Percentiles rank a stretch among this genome's conserved stretches.
These are phyloP conservation scores for Uloborus plumipes DNA, from an alignment of 2,888 invertebrate genomes.

Conservation along the genomic window DNA sequence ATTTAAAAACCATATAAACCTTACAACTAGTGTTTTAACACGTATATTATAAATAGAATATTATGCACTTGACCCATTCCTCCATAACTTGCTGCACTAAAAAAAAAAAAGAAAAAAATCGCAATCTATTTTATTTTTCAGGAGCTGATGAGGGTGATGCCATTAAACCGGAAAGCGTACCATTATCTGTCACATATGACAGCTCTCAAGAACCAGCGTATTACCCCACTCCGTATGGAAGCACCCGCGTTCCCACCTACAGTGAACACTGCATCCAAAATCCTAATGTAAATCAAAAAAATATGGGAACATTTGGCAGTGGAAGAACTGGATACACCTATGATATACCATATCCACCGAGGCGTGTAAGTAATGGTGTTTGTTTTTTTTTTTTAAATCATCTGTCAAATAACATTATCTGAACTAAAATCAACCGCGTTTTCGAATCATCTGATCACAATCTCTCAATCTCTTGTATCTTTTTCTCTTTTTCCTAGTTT, in stretches of 20 bases:
- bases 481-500: too few species aligned
- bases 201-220: constrained; percentile 61
- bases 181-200: constrained; percentile 56
- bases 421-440: too few species aligned
- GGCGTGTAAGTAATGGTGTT: constrained; percentile 23
- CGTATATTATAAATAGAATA: too few species aligned
- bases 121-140: not conserved
- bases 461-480: too few species aligned
- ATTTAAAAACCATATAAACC: too few species aligned
- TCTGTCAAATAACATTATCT: too few species aligned
- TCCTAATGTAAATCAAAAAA: constrained; percentile 44
- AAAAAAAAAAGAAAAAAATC: too few species aligned
- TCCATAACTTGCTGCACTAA: too few species aligned
- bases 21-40: too few species aligned
- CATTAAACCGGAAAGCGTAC: constrained; percentile 55
- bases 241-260: constrained; percentile 55
- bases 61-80: too few species aligned
- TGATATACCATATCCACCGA: constrained; percentile 61
- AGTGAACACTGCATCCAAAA: constrained; percentile 42
- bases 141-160: constrained; percentile 58
- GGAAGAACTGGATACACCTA: constrained; percentile 58
- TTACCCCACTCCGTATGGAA: constrained; percentile 64
- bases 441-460: too few species aligned
- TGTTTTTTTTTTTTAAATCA: not conserved
- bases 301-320: constrained; percentile 58